Evolutionary conservation across 2,797 vertebrate species (phyloP).

Genomic region (Tokudaia tokunoshimensis): DNA sequence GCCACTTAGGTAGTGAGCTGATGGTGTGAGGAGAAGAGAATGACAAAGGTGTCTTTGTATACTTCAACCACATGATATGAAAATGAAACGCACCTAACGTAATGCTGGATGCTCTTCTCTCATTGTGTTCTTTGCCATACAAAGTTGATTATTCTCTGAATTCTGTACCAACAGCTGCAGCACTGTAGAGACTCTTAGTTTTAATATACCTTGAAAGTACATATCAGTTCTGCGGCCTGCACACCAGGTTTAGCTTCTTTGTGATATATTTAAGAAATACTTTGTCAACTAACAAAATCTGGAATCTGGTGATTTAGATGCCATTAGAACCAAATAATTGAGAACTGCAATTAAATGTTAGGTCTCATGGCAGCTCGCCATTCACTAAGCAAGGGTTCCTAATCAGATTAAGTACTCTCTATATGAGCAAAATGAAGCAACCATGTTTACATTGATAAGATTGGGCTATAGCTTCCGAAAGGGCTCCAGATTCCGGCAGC

Average conservation of each 20-base stretch:
- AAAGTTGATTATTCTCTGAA: neutral
- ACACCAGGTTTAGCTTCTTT: constrained; percentile 18
- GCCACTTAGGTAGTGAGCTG: neutral
- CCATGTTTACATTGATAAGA: neutral
- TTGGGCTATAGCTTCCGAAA: neutral
- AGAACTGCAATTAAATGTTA: constrained; percentile 59
- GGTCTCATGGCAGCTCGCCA: neutral
- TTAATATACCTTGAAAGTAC: constrained; percentile 23
- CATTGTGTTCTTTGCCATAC: neutral
- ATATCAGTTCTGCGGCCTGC: neutral
- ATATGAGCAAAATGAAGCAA: neutral
- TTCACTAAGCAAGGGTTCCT: constrained; percentile 3
- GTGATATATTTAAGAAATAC: constrained; percentile 14
- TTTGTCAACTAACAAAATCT: constrained; percentile 43
- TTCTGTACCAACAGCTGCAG: neutral
- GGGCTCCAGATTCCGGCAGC: neutral
- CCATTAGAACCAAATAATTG: constrained; percentile 57
- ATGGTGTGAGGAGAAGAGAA: neutral
- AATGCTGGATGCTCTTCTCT: neutral
- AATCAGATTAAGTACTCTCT: neutral
- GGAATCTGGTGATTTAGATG: constrained; percentile 33
- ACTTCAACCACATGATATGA: neutral
- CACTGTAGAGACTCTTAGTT: neutral
- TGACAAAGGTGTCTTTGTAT: neutral
- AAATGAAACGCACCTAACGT: neutral